A percentile compares a stretch with the other conserved stretches of the same genome.
Evolutionary conservation across 1,140 invertebrate genomes (phyloP).

Genomic region (Aphelinus atriplicis): DNA sequence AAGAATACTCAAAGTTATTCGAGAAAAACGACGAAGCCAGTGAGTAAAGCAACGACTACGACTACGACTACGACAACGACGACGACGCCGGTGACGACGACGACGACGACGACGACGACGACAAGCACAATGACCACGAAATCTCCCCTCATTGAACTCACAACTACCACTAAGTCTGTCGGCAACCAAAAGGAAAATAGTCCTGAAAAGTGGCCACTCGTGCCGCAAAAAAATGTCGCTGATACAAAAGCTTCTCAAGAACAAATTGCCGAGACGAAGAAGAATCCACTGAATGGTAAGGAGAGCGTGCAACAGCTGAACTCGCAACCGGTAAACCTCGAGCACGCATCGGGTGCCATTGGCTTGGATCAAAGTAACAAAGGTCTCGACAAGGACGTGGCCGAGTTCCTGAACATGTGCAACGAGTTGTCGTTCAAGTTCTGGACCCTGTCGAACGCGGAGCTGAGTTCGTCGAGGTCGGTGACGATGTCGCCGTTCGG

Average conservation of each 20-base stretch:
- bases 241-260: conserved; percentile 10
- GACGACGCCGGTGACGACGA: conserved; percentile 18
- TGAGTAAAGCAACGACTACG: conserved; percentile 10
- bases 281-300: conserved; percentile 31
- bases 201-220: conserved; percentile 55
- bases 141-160: background rate
- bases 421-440: conserved; percentile 86
- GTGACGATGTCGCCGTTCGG: conserved; percentile 87
- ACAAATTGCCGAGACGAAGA: conserved; percentile 27
- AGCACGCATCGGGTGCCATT: conserved; percentile 55
- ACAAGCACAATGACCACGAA: conserved; percentile 28
- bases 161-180: conserved; percentile 3
- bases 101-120: background rate
- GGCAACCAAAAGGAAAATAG: conserved; percentile 21
- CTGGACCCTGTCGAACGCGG: conserved; percentile 76
- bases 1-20: background rate
- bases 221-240: conserved; percentile 55
- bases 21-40: conserved; percentile 29
- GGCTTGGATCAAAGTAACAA: conserved; percentile 79
- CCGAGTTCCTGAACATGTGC: conserved; percentile 78
- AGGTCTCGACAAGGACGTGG: conserved; percentile 75
- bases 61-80: conserved; percentile 16
- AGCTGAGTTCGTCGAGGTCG: conserved; percentile 78
- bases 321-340: conserved; percentile 46
- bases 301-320: conserved; percentile 42